Percentiles rank a stretch among this genome's conserved stretches.
Evolutionary conservation across 2,888 invertebrate species (phyloP).

Genomic region (Notocelia uddmanniana): DNA sequence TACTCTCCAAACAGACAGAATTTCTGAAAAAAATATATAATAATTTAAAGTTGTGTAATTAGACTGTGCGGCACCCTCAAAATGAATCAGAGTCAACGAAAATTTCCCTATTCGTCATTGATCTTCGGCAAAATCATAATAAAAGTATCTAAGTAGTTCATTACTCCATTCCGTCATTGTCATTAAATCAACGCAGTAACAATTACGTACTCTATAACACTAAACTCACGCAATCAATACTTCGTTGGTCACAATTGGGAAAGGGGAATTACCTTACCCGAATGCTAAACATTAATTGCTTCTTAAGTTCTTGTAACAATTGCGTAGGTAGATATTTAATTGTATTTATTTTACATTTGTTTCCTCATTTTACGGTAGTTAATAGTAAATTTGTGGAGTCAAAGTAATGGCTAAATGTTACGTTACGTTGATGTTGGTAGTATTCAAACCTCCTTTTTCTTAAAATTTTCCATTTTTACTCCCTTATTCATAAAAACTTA

Average conservation of each 20-base stretch:
- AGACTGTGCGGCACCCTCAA: no score
- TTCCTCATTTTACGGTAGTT: not conserved
- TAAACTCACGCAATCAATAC: not conserved
- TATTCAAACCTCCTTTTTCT: no score
- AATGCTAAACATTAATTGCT: not conserved
- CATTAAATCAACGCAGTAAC: not conserved
- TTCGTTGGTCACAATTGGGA: not conserved
- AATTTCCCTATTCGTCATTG: no score
- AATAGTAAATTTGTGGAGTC: no score
- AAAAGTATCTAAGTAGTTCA: not conserved
- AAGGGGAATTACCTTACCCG: slow-evolving; percentile 3
- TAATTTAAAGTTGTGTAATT: no score
- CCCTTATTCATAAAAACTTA: no score
- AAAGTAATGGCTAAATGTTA: no score
- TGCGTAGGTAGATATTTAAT: not conserved
- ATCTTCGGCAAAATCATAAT: not conserved
- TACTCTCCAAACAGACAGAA: no score
- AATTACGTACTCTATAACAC: not conserved
- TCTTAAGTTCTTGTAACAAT: not conserved
- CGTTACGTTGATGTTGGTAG: no score
- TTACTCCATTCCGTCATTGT: not conserved
- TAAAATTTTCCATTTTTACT: no score
- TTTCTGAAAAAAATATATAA: no score
- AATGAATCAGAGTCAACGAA: no score
- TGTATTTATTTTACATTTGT: not conserved